Percentiles rank a stretch among this genome's conserved stretches.
Evolutionary conservation across 1,140 invertebrate species (phyloP).

Genomic region (Drosophila albomicans): DNA sequence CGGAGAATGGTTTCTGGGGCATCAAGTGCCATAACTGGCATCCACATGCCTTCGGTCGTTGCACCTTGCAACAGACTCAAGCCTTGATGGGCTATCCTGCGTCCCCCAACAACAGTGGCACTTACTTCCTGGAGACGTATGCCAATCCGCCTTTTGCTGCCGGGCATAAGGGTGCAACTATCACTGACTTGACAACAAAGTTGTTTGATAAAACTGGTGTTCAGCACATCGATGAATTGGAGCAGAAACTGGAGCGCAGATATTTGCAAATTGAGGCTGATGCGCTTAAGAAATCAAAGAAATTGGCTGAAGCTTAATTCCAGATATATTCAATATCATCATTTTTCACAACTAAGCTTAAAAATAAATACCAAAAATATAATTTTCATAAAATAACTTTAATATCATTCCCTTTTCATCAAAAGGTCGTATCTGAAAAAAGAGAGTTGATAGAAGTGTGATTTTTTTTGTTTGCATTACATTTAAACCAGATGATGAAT

Average conservation of each 20-base stretch:
- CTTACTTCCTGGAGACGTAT: constrained; percentile 7
- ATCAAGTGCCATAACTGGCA: constrained; percentile 87
- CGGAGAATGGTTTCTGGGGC: constrained; percentile 89
- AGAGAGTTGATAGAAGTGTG: too few species aligned
- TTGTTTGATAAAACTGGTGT: not conserved
- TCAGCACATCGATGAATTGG: not conserved
- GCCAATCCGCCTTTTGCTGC: constrained; percentile 14
- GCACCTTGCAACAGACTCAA: not conserved
- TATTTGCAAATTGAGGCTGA: not conserved
- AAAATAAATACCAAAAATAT: too few species aligned
- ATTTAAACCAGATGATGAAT: too few species aligned
- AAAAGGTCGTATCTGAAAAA: too few species aligned
- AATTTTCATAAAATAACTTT: too few species aligned
- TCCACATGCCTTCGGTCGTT: not conserved
- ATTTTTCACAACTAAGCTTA: too few species aligned
- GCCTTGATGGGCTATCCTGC: constrained; percentile 13
- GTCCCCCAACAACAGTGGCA: not conserved
- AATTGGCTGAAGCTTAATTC: too few species aligned
- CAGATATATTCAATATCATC: too few species aligned
- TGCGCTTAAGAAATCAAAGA: not conserved
- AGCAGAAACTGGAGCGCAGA: not conserved
- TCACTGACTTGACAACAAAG: not conserved
- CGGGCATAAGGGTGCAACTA: constrained; percentile 14
- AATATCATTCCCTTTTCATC: too few species aligned
- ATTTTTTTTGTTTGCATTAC: too few species aligned